Conservation (phyloP, 2,113 vertebrate genomes). For the Sakesphorus luctuosus region DNA sequence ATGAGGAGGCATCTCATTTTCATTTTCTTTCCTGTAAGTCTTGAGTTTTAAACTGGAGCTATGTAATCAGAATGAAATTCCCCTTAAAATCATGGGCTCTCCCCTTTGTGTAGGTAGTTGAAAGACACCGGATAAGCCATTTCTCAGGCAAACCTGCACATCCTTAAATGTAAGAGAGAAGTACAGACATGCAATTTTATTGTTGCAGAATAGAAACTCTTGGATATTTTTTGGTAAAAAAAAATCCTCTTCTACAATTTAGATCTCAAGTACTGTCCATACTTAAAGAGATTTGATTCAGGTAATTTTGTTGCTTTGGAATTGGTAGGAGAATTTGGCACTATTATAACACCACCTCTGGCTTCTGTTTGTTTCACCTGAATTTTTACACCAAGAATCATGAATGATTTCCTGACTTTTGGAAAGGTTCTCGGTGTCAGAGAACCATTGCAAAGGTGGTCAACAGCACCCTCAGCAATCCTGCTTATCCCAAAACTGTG, state of each 20-base stretch:
- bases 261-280: background rate
- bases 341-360: background rate
- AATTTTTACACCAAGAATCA: background rate
- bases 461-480: background rate
- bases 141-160: background rate
- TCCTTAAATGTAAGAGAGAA: background rate
- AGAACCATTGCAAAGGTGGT: background rate
- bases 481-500: background rate
- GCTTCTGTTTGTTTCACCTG: background rate
- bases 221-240: background rate
- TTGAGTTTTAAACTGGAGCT: slow-evolving; percentile 41
- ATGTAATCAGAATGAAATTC: background rate
- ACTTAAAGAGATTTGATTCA: background rate
- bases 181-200: background rate
- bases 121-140: background rate
- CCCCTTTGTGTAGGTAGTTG: background rate
- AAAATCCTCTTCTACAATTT: background rate
- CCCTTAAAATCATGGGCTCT: background rate
- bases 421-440: background rate
- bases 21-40: slow-evolving; percentile 15
- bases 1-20: slow-evolving; percentile 45
- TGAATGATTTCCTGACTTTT: background rate
- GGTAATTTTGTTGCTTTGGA: background rate
- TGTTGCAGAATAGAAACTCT: background rate
- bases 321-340: slow-evolving; percentile 39